Evolutionary conservation across 2,888 invertebrate genomes (phyloP).

Genomic region (Hirtodrosophila cameraria): DNA sequence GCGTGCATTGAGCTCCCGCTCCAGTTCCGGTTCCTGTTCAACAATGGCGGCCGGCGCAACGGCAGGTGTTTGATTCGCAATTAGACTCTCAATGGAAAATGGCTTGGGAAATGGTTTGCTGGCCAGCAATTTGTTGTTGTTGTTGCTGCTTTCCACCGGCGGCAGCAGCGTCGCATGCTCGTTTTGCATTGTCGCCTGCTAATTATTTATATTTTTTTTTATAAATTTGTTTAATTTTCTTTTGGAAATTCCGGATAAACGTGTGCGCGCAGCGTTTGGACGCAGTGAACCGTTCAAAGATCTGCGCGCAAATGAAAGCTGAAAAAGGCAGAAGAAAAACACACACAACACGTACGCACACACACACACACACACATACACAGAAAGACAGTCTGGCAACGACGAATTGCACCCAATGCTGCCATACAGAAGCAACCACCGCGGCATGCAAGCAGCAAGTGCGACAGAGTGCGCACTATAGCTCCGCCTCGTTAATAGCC

Average conservation of each 20-base stretch:
- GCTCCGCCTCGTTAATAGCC: constrained; percentile 72
- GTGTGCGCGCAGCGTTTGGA: constrained; percentile 41
- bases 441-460: constrained; percentile 14
- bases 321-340: constrained; percentile 21
- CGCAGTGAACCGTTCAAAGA: constrained; percentile 82
- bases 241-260: constrained; percentile 20
- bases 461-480: constrained; percentile 8
- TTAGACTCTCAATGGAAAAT: constrained; percentile 84
- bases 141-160: constrained; percentile 33
- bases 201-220: too few relatives aligned
- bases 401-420: constrained; percentile 55
- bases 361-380: constrained; percentile 5
- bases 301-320: constrained; percentile 76
- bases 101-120: constrained; percentile 82
- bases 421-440: constrained; percentile 61
- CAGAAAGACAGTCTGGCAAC: constrained; percentile 7
- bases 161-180: constrained; percentile 43
- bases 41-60: constrained; percentile 7
- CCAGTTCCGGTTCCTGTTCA: constrained; percentile 22
- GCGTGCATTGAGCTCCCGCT: constrained; percentile 72
- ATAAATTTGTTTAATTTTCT: constrained; percentile 1
- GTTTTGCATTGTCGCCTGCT: constrained; percentile 36
- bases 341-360: constrained; percentile 60
- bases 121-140: constrained; percentile 24
- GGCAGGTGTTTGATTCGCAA: constrained; percentile 78